Evolutionary conservation across 2,113 vertebrate species (phyloP), one percentile per base, ranked within the genome.

Genomic region (Syngnathoides biaculeatus): DNA sequence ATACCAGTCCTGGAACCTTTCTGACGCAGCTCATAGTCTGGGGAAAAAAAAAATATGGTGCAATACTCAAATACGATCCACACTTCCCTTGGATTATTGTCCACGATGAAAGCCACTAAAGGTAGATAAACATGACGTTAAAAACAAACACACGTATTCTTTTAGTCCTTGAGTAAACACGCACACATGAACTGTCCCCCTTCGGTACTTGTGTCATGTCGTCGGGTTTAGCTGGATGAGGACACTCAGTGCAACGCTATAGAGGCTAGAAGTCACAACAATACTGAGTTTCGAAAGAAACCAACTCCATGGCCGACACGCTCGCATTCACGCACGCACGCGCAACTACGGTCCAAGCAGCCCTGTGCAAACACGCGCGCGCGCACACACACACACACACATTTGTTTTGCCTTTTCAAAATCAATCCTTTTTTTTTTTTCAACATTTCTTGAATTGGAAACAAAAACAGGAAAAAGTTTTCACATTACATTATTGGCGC

Each of bases 401-500:
- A 73, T 86, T 75, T 75, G 66, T 80, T 86, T 82, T 80, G 64
- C 61, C 56, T 81, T 84, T 79, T 72, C 62, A 84, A 81, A 83
- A 85, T 83, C 43, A 20, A 84, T 86, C 55, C 55, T 57, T 57
- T 48, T 57, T 86, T 26, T 26, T 57, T 57, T 48, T 57, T 57
- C 55, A 57, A 57, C 55, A 30, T 84, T 78, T 82, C 86, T 82
- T 86, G 76, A 90, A 89, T 80, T 48, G 74, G 87, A 89, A 90
- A 91, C 89, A 90, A 94, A 94, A 88, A 92, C 79, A 80, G 86
- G 85, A 93, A 92, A 89, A 90, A 92, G 92, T 91, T 92, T 96
- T 96, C 95, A 96, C 95, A 96, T 96, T 97, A 95, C 94, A 92
- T 93, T 95, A 93, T 95, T 94, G 95, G 95, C 95, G 90, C 95